Evolutionary conservation across 2,113 vertebrate species (phyloP).

Genomic region (Eulemur rufifrons): DNA sequence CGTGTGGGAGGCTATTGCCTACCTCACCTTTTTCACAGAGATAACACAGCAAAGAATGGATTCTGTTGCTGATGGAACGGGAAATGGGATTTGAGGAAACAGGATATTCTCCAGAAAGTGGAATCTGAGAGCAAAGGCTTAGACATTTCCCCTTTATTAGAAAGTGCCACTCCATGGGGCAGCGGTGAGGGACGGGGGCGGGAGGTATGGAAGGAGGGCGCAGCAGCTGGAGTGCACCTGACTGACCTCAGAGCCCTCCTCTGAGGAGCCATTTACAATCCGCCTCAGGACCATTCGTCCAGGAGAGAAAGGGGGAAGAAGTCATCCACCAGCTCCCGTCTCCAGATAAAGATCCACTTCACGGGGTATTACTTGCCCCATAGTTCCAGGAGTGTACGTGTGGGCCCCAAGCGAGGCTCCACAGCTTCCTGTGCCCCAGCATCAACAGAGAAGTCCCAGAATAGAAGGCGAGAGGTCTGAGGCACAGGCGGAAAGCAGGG

Average conservation of each 20-base stretch:
- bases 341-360: not conserved
- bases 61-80: not conserved
- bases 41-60: not conserved
- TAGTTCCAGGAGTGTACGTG: fast-evolving
- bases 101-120: not conserved
- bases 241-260: not conserved
- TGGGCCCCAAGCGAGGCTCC: not conserved
- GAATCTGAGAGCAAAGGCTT: not conserved
- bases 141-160: not conserved
- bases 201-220: too few relatives aligned
- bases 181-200: too few relatives aligned
- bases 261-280: not conserved
- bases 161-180: fast-evolving
- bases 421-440: not conserved
- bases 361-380: not conserved
- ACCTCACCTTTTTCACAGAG: not conserved
- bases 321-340: not conserved
- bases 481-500: too few relatives aligned
- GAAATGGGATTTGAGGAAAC: not conserved
- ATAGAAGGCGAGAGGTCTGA: not conserved
- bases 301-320: not conserved
- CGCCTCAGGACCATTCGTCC: too few relatives aligned
- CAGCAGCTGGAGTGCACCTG: fast-evolving
- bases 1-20: fast-evolving
- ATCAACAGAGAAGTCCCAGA: not conserved